Evolutionary conservation across 2,888 invertebrate species (phyloP), one percentile per base, ranked within the genome.

Genomic region (Piscicola geometra): DNA sequence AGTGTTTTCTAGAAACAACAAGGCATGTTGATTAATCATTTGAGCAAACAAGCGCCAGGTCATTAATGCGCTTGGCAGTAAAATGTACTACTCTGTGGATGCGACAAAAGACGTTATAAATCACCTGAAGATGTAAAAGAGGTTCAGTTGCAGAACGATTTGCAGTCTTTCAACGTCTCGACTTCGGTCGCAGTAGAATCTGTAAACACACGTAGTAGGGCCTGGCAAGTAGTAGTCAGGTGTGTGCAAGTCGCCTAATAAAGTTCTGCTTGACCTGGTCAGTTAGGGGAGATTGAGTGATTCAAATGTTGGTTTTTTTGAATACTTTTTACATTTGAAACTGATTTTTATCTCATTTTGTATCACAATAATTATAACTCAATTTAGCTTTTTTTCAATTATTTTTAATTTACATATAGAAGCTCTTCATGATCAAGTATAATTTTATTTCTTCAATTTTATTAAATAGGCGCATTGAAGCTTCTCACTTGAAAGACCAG

Each of bases 161-260:
- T 76, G 52, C 47, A 76, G 35, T 1, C 75, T 33, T 56, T 68
- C 47, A 21, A 71, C 76, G 9, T 69, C 28, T 32, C 75, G 41
- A 36, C 71, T 71, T 60, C 60, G 32, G 35, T 68, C 69, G 30
- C 76, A 71, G 25, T 60, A 35, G 74, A 78, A 78, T 47, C 47
- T 72, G 75, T 78, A 78, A 21, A 30, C 36, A 71, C 78, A 78
- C 5, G 67, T 67, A 9, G 78, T 71, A n/a, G 60, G 69, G n/a
- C 68, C 68, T 5, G 36, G 18, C n/a, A 77, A 66, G 33, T 60
- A 71, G 74, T 75, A 77, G 68, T 78, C 78, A 21, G 78, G 78
- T 5, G 76, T 78, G 60, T 78, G 78, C 21, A 75, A 21, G 68
- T 76, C 76, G 18, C 76, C 76, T 12, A 69, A 47, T 12, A 66